Conservation (phyloP, 2,888 invertebrate genomes). For the Troides oblongomaculatus region DNA sequence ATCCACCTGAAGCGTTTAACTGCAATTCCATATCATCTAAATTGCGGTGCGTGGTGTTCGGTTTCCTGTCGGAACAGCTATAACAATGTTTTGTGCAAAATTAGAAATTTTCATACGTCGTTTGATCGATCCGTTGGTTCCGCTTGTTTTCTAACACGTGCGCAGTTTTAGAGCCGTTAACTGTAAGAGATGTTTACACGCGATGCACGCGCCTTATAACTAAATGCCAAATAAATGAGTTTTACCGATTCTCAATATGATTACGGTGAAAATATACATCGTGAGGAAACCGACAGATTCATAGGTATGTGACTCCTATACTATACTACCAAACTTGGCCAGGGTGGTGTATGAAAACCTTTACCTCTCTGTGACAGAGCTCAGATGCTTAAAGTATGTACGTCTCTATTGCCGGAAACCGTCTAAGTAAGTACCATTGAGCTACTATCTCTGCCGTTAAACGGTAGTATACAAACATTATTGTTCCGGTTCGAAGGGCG, state of each 20-base stretch:
- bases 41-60: constrained; percentile 3
- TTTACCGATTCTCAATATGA: neutral
- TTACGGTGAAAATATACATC: too few species aligned
- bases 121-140: constrained; percentile 28
- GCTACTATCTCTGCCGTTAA: too few species aligned
- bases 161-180: constrained; percentile 10
- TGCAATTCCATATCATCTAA: constrained; percentile 5
- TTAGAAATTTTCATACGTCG: constrained; percentile 27
- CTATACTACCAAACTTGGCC: too few species aligned
- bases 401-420: too few species aligned
- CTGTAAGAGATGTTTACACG: constrained; percentile 15
- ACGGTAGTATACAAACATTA: too few species aligned
- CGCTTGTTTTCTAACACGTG: constrained; percentile 27
- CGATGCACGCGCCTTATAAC: constrained; percentile 4
- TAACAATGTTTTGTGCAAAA: constrained; percentile 26
- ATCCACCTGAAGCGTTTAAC: constrained; percentile 18
- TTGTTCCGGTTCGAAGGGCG: too few species aligned
- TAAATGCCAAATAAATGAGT: neutral
- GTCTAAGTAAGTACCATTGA: too few species aligned
- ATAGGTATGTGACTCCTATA: too few species aligned
- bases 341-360: too few species aligned
- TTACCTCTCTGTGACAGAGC: too few species aligned
- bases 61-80: constrained; percentile 9
- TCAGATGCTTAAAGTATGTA: too few species aligned
- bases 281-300: too few species aligned